Percentiles rank a stretch among this genome's conserved stretches.
Conservation (phyloP, 2,797 vertebrate genomes). For the Prunella strophiata region DNA sequence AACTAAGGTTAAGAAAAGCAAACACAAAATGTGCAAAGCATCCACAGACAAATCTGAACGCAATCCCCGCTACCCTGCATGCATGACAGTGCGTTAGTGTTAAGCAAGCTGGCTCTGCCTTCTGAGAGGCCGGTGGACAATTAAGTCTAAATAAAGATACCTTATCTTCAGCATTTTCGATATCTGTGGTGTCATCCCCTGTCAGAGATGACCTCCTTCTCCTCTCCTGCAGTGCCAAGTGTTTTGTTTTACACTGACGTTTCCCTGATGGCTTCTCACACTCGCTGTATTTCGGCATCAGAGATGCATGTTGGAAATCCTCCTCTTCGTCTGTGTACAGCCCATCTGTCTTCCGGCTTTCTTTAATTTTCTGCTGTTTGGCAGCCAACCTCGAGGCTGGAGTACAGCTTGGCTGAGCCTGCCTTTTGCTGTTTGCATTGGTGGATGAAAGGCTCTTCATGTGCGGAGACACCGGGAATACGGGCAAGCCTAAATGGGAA, state of each 20-base stretch:
- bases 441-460: conserved; percentile 81
- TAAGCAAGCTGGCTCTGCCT: conserved; percentile 18
- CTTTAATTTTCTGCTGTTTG: conserved; percentile 91
- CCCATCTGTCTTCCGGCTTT: conserved; percentile 89
- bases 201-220: conserved; percentile 79
- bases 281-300: conserved; percentile 90
- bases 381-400: conserved; percentile 85
- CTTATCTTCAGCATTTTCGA: conserved; percentile 85
- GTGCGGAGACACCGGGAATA: conserved; percentile 80
- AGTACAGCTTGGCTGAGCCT: conserved; percentile 82
- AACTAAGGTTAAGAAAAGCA: neutral
- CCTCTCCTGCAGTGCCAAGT: conserved; percentile 89
- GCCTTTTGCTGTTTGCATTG: conserved; percentile 85
- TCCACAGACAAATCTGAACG: neutral
- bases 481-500: conserved; percentile 80
- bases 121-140: conserved; percentile 18
- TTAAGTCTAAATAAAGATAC: conserved; percentile 75
- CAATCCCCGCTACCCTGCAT: neutral
- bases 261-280: conserved; percentile 98
- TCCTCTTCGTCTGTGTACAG: conserved; percentile 81
- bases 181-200: conserved; percentile 83
- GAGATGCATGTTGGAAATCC: conserved; percentile 80
- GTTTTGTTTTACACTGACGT: conserved; percentile 98
- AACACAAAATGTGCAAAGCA: neutral
- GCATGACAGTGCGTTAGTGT: neutral